Base-by-base conservation (phyloP, 2,113 vertebrate species). In the Pitta sordida region DNA sequence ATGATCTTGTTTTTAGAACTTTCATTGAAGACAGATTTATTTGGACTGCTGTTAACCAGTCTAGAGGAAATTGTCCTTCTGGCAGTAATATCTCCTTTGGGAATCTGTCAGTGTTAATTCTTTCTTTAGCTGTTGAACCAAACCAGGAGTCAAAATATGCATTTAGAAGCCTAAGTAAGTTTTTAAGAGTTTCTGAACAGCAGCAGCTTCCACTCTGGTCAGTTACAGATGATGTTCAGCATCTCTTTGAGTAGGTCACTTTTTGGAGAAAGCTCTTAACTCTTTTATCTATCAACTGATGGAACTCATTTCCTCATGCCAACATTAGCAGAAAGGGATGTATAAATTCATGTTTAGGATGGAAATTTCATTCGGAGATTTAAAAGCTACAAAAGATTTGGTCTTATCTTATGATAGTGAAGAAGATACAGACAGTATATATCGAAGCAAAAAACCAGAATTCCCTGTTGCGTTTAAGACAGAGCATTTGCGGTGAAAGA, bases 31-130 rank as follows among this genome's bases (percentile, higher is more conserved):
- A 74, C 87, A 94, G 85, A 90, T 94, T 93, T 93, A 69, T 77
- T 58, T 34, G 75, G 75, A 60, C 67, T 94, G 90, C 67, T 63
- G 46, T 68, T 92, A 95, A 93, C 81, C 90, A 93, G 91, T 86
- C 83, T 74, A 74, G 84, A 94, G 94, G 95, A 95, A 95, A 87
- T 86, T 86, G 91, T 75, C 73, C 82, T 92, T 95, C 94, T 89
- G 87, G 90, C 90, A 94, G 67, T 79, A 83, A 32, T 90, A 90
- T 83, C 84, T 95, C 43, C 51, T 80, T 89, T 70, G 52, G 63
- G 79, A 94, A 91, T 79, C 78, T 95, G 95, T 91, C 91, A 94
- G 43, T 1, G 39, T 77, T 86, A 96, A 93, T 94, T 84, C 41
- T 84, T 91, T 43, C 56, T 86, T 65, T 75, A 92, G 65, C 77